Conservation (phyloP, 2,888 invertebrate species). For the Nowickia ferox region DNA sequence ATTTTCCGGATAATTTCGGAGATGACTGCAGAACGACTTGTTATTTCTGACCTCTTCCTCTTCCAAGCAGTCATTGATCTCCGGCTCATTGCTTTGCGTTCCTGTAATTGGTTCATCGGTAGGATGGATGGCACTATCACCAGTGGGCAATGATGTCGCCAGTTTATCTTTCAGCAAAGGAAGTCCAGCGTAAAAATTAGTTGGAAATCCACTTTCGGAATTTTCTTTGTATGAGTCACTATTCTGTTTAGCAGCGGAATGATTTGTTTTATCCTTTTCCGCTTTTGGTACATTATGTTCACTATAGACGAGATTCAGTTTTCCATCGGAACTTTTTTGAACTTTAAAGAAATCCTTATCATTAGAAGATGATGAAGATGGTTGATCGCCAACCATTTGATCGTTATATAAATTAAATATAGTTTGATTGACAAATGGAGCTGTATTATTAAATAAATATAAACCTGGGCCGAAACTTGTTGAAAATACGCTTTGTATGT, state of each 20-base stretch:
- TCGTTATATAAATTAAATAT: slow-evolving; percentile 49
- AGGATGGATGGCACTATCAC: slow-evolving; percentile 7
- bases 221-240: slow-evolving; percentile 28
- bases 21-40: slow-evolving; percentile 83
- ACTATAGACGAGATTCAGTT: slow-evolving; percentile 81
- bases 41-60: slow-evolving; percentile 75
- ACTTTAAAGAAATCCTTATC: slow-evolving; percentile 80
- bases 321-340: slow-evolving; percentile 81
- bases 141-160: neutral
- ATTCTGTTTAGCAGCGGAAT: neutral
- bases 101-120: slow-evolving; percentile 27
- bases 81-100: neutral
- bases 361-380: slow-evolving; percentile 74
- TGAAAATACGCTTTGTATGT: slow-evolving; percentile 53
- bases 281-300: slow-evolving; percentile 64
- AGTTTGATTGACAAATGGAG: slow-evolving; percentile 38
- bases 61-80: slow-evolving; percentile 70
- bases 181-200: slow-evolving; percentile 56
- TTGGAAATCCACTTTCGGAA: slow-evolving; percentile 41
- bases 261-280: slow-evolving; percentile 1
- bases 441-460: slow-evolving; percentile 58
- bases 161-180: slow-evolving; percentile 31
- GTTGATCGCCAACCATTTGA: slow-evolving; percentile 58
- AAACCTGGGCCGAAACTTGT: slow-evolving; percentile 60
- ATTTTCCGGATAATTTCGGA: slow-evolving; percentile 83